Evolutionary conservation across 2,113 vertebrate species (phyloP), one percentile per base, ranked within the genome.

Genomic region (Xenotilapia flavipinnis): DNA sequence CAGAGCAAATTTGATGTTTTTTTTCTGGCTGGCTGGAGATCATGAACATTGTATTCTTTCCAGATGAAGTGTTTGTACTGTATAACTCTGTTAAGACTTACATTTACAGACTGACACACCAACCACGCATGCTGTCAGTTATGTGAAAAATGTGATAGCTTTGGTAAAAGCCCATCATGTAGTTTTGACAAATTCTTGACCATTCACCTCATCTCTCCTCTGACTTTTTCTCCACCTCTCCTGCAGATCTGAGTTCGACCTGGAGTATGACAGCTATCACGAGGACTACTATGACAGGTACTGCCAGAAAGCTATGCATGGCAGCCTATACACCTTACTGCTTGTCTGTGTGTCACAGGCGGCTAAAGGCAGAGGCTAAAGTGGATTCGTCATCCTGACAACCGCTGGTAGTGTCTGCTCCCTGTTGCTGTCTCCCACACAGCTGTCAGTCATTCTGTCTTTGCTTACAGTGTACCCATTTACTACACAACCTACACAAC

Each of bases 271-370:
- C 94, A 96, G 95, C 93, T 96, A 96, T 84, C 96, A 96, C 6
- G 96, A 97, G 86, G 96, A 96, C 91, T 95, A 96, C 91, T 96
- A 96, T 94, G 96, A 97, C 96, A 96, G 96, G 96, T 97, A 96
- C 89, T 91, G 91, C 94, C 89, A 91, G 56, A 60, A 65, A 85
- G 68, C 90, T 38, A 55, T 40, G 40, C 81, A 79, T 87, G 87
- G 70, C 58, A 81, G 84, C 84, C 86, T 85, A 33, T 85, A 81
- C 77, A 77, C 79, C 65, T 81, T 62, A 87, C 31, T 89, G 53
- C 65, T 81, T 87, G 83, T 87, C 83, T 86, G 17, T 47, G 49
- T 88, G 86, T 92, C 77, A 85, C 42, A 79, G 23, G 17, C 84
- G 38, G 80, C 53, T 80, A 58, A 81, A 86, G 55, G 26, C 87